A percentile compares a stretch with the other conserved stretches of the same genome.
Evolutionary conservation across 2,797 vertebrate species (phyloP).

Genomic region (Anolis apletophallus): DNA sequence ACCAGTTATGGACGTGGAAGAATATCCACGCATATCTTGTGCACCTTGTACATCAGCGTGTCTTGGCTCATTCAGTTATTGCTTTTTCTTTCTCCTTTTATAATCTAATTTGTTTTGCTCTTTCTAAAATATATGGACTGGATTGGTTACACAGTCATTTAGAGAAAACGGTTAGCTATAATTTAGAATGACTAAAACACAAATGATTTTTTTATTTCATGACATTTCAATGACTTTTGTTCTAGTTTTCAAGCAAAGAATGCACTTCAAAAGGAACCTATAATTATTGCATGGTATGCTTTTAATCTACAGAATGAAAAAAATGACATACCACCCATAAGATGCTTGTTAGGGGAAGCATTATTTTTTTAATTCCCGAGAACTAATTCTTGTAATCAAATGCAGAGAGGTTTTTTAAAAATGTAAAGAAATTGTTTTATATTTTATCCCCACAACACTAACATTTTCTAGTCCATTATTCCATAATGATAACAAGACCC

Average conservation of each 20-base stretch:
- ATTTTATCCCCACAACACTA: background rate
- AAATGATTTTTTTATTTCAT: conserved; percentile 24
- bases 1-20: background rate
- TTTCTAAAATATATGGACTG: background rate
- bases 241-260: background rate
- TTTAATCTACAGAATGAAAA: background rate
- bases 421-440: conserved; percentile 27
- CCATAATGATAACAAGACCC: background rate
- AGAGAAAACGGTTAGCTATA: background rate
- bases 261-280: conserved; percentile 20
- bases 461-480: conserved; percentile 27
- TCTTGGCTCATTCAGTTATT: background rate
- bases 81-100: background rate
- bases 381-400: conserved; percentile 35
- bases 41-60: background rate
- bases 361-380: conserved; percentile 4
- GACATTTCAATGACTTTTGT: conserved; percentile 26
- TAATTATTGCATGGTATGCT: conserved; percentile 19
- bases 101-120: background rate
- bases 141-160: conserved; percentile 10
- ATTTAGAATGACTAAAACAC: conserved; percentile 9
- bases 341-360: conserved; percentile 11
- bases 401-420: background rate
- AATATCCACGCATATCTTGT: background rate
- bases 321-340: background rate